phyloP scores from a whole-genome alignment of 2,888 invertebrate species.

The Erebia palarica region DNA sequence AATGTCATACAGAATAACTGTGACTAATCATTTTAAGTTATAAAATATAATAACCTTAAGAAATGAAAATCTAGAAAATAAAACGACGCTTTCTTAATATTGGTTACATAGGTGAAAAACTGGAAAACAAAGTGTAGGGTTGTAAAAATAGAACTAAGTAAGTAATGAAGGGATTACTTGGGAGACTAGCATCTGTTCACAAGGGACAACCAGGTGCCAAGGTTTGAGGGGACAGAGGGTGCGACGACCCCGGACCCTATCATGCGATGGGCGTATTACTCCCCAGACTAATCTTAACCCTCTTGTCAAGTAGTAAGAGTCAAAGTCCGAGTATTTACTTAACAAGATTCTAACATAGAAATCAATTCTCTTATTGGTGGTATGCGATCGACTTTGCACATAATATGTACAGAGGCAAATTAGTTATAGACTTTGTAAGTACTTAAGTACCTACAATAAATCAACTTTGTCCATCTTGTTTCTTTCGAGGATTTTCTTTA shows the following conservation, averaged over 20 bases:
- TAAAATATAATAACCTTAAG: background rate
- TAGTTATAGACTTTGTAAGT: background rate
- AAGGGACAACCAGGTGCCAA: constrained; percentile 75
- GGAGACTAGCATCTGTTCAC: constrained; percentile 68
- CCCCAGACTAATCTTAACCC: constrained; percentile 52
- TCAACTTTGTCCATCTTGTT: constrained; percentile 5
- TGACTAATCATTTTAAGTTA: background rate
- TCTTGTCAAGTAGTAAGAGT: constrained; percentile 33
- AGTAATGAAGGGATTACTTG: constrained; percentile 51
- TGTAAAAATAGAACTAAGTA: constrained; percentile 37
- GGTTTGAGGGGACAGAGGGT: constrained; percentile 69
- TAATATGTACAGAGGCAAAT: background rate
- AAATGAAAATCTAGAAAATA: too few species aligned
- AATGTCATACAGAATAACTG: background rate
- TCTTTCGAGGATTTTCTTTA: background rate
- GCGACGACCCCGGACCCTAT: constrained; percentile 75
- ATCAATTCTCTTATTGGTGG: constrained; percentile 8
- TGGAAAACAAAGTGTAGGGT: constrained; percentile 32
- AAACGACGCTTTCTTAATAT: too few species aligned
- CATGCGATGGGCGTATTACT: constrained; percentile 44
- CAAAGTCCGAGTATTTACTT: constrained; percentile 14
- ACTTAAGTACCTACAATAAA: background rate
- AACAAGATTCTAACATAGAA: constrained; percentile 5
- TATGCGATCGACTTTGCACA: constrained; percentile 9
- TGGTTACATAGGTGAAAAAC: too few species aligned